A percentile compares a stretch with the other conserved stretches of the same genome.
Conservation (phyloP, 2,113 vertebrate genomes). For the Phycodurus eques region DNA sequence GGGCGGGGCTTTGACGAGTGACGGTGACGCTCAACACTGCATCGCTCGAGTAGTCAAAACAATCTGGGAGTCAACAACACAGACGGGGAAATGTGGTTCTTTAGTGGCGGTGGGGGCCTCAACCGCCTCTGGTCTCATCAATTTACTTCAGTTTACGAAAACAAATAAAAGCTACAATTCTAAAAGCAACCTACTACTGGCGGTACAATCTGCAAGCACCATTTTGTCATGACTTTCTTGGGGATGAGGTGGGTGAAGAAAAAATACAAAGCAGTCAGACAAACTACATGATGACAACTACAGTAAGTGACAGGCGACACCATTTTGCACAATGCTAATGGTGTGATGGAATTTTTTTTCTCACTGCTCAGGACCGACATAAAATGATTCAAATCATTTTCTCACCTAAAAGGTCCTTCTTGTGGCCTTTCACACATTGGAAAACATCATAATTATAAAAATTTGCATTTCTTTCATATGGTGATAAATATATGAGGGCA, state of each 20-base stretch:
- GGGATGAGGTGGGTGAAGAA: slow-evolving; percentile 35
- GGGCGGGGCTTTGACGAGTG: slow-evolving; percentile 86
- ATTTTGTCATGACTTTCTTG: slow-evolving; percentile 40
- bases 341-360: slow-evolving; percentile 38
- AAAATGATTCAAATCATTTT: slow-evolving; percentile 22
- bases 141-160: slow-evolving; percentile 5
- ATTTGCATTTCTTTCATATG: not conserved
- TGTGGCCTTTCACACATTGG: slow-evolving; percentile 32
- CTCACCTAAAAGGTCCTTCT: slow-evolving; percentile 48
- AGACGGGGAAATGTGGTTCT: slow-evolving; percentile 81
- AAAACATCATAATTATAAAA: slow-evolving; percentile 9
- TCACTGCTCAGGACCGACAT: slow-evolving; percentile 36
- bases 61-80: slow-evolving; percentile 99
- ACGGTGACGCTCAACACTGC: slow-evolving; percentile 89
- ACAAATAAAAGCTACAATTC: slow-evolving; percentile 2
- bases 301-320: slow-evolving; percentile 42
- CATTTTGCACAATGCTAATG: slow-evolving; percentile 42
- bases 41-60: slow-evolving; percentile 98
- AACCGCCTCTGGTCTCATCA: slow-evolving; percentile 16
- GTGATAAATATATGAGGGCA: slow-evolving; percentile 2
- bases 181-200: not conserved
- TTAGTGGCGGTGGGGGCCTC: slow-evolving; percentile 51
- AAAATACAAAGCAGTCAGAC: slow-evolving; percentile 45
- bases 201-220: slow-evolving; percentile 30
- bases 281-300: slow-evolving; percentile 36